A percentile compares a stretch with the other conserved stretches of the same genome.
These are phyloP conservation scores for Clarias laeviceps DNA, from an alignment of 2,797 vertebrate species.

Conservation along the genomic window DNA sequence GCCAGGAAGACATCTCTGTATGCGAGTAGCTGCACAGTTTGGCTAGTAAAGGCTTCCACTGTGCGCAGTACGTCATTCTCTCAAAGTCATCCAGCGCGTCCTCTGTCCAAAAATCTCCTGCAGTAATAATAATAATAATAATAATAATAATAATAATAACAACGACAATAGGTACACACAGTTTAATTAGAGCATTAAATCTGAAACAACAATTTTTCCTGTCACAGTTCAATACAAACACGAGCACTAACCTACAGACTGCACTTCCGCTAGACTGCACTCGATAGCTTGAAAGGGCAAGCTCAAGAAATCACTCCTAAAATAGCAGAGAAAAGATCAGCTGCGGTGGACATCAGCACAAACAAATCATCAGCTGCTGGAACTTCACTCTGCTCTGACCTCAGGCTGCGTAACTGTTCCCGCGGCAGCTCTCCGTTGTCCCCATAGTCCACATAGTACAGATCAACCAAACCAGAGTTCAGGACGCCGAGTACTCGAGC, in stretches of 20 bases:
- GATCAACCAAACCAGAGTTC: conserved; percentile 77
- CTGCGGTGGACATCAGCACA: background rate
- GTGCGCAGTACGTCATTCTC: conserved; percentile 79
- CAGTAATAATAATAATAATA: background rate
- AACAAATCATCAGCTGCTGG: conserved; percentile 5
- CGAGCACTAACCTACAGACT: conserved; percentile 74
- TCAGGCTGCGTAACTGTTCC: conserved; percentile 76
- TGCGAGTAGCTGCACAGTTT: conserved; percentile 87
- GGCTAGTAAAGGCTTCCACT: conserved; percentile 84
- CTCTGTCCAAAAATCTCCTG: conserved; percentile 82
- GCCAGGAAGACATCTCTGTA: conserved; percentile 78
- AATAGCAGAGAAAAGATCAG: background rate
- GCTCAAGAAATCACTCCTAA: conserved; percentile 92
- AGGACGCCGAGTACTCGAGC: conserved; percentile 79
- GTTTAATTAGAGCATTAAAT: background rate
- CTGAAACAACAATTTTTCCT: background rate
- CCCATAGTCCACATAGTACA: conserved; percentile 90
- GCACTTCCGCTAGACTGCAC: conserved; percentile 83
- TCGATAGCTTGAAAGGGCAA: conserved; percentile 94
- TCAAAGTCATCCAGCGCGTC: conserved; percentile 84
- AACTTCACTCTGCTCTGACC: conserved; percentile 67
- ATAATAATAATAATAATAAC: too few species aligned
- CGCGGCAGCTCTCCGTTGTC: conserved; percentile 80
- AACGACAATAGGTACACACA: too few species aligned
- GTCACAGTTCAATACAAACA: background rate